These are phyloP conservation scores for Drosophila sp. DNA, from an alignment of 1,140 invertebrate genomes.

Conservation along the genomic window DNA sequence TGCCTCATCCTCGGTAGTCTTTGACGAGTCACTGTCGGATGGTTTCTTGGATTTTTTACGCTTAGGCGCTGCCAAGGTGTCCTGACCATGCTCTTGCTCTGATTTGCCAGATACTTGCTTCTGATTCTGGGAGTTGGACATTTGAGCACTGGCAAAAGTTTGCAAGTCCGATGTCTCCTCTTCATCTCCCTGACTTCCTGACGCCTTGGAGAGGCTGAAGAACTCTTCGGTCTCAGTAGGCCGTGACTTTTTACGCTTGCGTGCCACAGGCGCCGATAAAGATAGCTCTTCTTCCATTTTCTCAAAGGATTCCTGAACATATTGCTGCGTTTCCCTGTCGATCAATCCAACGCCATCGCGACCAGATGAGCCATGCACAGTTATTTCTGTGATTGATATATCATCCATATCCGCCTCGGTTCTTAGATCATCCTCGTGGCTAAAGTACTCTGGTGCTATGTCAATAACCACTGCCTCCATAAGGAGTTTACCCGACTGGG, in stretches of 20 bases:
- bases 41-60: constrained; percentile 79
- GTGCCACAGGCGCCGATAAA: constrained; percentile 53
- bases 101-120: constrained; percentile 46
- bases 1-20: constrained; percentile 80
- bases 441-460: constrained; percentile 92
- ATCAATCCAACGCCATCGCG: constrained; percentile 77
- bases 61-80: constrained; percentile 72
- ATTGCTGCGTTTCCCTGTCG: constrained; percentile 82
- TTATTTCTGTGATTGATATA: constrained; percentile 88
- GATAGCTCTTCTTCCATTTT: constrained; percentile 77
- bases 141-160: constrained; percentile 86
- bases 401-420: constrained; percentile 94
- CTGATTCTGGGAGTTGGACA: constrained; percentile 83
- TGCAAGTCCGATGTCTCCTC: constrained; percentile 85
- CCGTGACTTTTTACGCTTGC: constrained; percentile 75
- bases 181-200: constrained; percentile 81
- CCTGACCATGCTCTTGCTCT: constrained; percentile 61
- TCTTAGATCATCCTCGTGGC: constrained; percentile 90
- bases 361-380: constrained; percentile 83
- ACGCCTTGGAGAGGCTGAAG: constrained; percentile 84
- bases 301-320: constrained; percentile 61
- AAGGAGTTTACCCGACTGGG: constrained; percentile 91
- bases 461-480: constrained; percentile 97
- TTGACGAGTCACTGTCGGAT: constrained; percentile 75
- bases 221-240: constrained; percentile 84